These are phyloP conservation scores for Ptychobarbus kaznakovi DNA, from an alignment of 2,797 vertebrate genomes.

Conservation along the genomic window DNA sequence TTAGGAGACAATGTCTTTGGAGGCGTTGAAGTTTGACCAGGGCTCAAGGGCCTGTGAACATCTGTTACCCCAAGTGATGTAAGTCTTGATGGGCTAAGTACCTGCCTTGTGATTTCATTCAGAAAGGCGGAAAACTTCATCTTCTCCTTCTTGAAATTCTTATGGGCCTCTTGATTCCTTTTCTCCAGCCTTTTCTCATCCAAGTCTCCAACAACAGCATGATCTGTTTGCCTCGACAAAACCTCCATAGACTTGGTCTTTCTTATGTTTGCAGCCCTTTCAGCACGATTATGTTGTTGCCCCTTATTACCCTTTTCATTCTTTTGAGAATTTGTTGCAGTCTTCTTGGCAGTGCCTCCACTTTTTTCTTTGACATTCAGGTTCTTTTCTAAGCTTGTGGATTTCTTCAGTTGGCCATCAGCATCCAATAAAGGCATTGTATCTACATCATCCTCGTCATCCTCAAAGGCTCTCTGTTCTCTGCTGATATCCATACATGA, in stretches of 20 bases:
- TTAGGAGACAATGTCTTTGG: slow-evolving; percentile 54
- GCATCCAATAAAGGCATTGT: slow-evolving; percentile 67
- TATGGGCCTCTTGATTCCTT: slow-evolving; percentile 69
- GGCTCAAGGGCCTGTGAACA: slow-evolving; percentile 66
- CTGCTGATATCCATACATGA: slow-evolving; percentile 80
- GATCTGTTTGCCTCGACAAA: slow-evolving; percentile 65
- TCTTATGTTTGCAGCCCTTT: slow-evolving; percentile 66
- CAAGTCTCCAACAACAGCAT: slow-evolving; percentile 54
- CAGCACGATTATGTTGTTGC: slow-evolving; percentile 52
- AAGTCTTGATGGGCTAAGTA: slow-evolving; percentile 83
- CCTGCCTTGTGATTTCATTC: slow-evolving; percentile 86
- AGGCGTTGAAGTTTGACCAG: slow-evolving; percentile 52
- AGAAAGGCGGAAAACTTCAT: slow-evolving; percentile 84
- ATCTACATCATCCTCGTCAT: slow-evolving; percentile 72
- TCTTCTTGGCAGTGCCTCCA: slow-evolving; percentile 57
- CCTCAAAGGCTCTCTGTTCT: slow-evolving; percentile 65
- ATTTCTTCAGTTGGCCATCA: slow-evolving; percentile 53
- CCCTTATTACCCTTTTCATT: slow-evolving; percentile 58
- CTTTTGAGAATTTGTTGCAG: slow-evolving; percentile 44
- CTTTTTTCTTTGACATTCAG: slow-evolving; percentile 36
- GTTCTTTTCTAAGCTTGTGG: slow-evolving; percentile 56
- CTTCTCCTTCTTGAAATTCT: slow-evolving; percentile 79
- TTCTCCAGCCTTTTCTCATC: slow-evolving; percentile 65
- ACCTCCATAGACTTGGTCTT: slow-evolving; percentile 84
- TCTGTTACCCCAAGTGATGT: slow-evolving; percentile 81